These are phyloP conservation scores for Hipposideros armiger DNA, from an alignment of 2,113 vertebrate species.

Conservation along the genomic window DNA sequence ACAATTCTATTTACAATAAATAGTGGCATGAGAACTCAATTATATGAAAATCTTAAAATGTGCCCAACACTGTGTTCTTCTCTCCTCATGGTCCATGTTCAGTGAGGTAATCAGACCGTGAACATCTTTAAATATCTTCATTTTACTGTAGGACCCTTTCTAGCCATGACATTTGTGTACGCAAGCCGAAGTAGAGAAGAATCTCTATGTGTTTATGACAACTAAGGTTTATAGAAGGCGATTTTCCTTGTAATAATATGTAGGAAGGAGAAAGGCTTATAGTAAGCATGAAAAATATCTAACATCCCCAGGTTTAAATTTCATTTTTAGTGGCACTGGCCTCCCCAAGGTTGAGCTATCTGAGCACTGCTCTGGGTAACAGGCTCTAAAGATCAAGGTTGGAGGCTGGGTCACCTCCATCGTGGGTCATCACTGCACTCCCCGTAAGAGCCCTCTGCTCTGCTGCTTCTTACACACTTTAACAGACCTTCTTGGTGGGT, in stretches of 20 bases:
- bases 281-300: neutral
- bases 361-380: neutral
- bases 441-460: neutral
- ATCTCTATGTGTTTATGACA: neutral
- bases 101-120: neutral
- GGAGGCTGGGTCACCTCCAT: neutral
- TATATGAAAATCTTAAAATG: slow-evolving; percentile 9
- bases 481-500: neutral
- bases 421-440: neutral
- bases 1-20: slow-evolving; percentile 2
- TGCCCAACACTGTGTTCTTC: neutral
- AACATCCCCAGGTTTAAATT: neutral
- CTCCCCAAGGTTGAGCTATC: neutral
- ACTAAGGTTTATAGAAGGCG: neutral
- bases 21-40: neutral
- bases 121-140: neutral
- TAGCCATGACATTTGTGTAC: neutral
- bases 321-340: neutral
- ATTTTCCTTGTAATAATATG: neutral
- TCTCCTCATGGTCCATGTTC: neutral
- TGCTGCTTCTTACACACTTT: neutral
- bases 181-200: neutral
- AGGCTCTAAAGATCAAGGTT: neutral
- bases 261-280: neutral
- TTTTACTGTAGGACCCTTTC: neutral